Percentiles rank a stretch among this genome's conserved stretches.
Evolutionary conservation across 2,888 invertebrate genomes (phyloP).

Genomic region (Aleiodes testaceus): DNA sequence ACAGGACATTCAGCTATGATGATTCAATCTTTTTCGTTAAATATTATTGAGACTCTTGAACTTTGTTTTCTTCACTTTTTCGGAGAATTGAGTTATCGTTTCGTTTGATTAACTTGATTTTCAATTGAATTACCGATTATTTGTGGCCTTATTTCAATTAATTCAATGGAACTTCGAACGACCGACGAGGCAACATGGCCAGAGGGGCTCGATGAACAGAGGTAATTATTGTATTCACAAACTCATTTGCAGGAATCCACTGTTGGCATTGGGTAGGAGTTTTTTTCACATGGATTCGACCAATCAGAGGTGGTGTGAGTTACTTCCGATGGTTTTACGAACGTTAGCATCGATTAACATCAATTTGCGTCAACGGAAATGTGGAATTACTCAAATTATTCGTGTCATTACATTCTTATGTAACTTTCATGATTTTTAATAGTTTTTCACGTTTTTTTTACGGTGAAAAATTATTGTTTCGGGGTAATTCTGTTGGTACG

Average conservation of each 20-base stretch:
- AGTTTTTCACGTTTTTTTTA: neutral
- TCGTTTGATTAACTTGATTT: neutral
- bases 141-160: conserved; percentile 6
- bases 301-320: neutral
- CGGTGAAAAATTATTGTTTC: neutral
- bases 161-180: conserved; percentile 28
- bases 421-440: too few relatives aligned
- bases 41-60: neutral
- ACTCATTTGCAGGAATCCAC: neutral
- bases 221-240: conserved; percentile 18
- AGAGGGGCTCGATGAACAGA: conserved; percentile 23
- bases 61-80: neutral
- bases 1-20: conserved; percentile 64
- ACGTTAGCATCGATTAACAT: conserved; percentile 1
- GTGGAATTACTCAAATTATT: neutral
- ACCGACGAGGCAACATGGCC: conserved; percentile 35
- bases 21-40: conserved; percentile 39
- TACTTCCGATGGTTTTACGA: neutral
- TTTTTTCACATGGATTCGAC: neutral
- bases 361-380: too few relatives aligned
- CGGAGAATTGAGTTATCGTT: neutral
- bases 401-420: neutral
- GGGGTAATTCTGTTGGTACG: neutral
- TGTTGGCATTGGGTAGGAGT: neutral
- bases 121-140: conserved; percentile 1